A percentile compares a stretch with the other conserved stretches of the same genome.
Conservation (phyloP, 2,113 vertebrate genomes). For the Callochromis pleurospilus region DNA sequence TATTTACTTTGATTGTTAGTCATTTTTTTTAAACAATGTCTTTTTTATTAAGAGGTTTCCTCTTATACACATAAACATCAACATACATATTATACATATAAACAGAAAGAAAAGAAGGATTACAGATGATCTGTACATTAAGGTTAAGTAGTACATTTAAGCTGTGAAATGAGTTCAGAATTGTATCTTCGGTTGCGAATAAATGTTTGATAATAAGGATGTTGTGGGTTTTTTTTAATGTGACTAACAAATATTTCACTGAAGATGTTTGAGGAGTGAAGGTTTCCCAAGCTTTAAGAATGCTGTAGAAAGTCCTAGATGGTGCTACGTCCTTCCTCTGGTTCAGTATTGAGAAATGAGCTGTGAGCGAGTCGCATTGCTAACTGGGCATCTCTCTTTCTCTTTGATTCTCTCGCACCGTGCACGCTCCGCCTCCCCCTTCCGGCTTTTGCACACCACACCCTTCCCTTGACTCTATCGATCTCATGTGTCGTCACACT, state of each 20-base stretch:
- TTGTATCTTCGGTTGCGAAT: too few relatives aligned
- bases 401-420: neutral
- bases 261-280: neutral
- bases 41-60: too few relatives aligned
- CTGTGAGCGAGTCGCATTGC: neutral
- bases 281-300: neutral
- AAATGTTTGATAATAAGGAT: neutral
- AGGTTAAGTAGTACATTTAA: too few relatives aligned
- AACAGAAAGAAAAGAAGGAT: too few relatives aligned
- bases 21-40: too few relatives aligned
- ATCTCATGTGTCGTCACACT: constrained; percentile 1
- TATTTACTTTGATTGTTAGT: neutral
- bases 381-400: neutral
- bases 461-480: constrained; percentile 15
- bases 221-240: accelerated
- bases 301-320: neutral
- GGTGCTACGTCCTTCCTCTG: neutral
- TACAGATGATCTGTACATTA: too few relatives aligned
- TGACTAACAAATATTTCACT: neutral
- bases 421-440: neutral
- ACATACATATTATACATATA: too few relatives aligned
- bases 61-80: too few relatives aligned
- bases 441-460: constrained; percentile 2
- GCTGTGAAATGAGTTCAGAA: too few relatives aligned
- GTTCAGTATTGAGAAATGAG: neutral